phyloP scores from a whole-genome alignment of 1,140 invertebrate genomes.

The Harlomillsia oculata region DNA sequence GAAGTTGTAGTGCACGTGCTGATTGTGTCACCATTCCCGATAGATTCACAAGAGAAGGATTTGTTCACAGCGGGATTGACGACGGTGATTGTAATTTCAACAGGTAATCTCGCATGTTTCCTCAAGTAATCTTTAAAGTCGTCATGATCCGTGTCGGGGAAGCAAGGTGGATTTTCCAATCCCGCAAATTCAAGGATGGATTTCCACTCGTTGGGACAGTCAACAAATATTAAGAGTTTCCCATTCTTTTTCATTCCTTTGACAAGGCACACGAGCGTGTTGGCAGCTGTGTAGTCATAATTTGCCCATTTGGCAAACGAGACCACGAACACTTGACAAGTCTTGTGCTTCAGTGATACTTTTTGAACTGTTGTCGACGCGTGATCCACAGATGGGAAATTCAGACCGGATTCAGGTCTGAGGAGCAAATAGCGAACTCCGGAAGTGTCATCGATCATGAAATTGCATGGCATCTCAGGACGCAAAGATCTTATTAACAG shows the following conservation, averaged over 20 bases:
- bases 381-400: constrained; percentile 80
- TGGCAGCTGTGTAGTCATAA: constrained; percentile 34
- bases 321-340: constrained; percentile 3
- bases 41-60: too few species aligned
- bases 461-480: constrained; percentile 10
- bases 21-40: too few species aligned
- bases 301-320: constrained; percentile 27
- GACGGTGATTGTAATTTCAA: too few species aligned
- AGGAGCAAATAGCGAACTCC: constrained; percentile 66
- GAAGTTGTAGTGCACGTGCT: too few species aligned
- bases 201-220: constrained; percentile 16
- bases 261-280: constrained; percentile 16
- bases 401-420: constrained; percentile 65
- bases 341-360: constrained; percentile 24
- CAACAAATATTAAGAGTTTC: constrained; percentile 18
- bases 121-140: too few species aligned
- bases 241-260: constrained; percentile 28
- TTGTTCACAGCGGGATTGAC: too few species aligned
- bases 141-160: not conserved
- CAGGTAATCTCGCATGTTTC: too few species aligned
- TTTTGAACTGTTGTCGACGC: constrained; percentile 57
- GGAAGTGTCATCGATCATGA: constrained; percentile 37
- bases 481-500: constrained; percentile 49
- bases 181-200: constrained; percentile 17
- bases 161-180: constrained; percentile 6